Percentiles rank a stretch among this genome's conserved stretches.
These are phyloP conservation scores for Corythornis vintsioides DNA, from an alignment of 2,113 vertebrate genomes.

Conservation along the genomic window DNA sequence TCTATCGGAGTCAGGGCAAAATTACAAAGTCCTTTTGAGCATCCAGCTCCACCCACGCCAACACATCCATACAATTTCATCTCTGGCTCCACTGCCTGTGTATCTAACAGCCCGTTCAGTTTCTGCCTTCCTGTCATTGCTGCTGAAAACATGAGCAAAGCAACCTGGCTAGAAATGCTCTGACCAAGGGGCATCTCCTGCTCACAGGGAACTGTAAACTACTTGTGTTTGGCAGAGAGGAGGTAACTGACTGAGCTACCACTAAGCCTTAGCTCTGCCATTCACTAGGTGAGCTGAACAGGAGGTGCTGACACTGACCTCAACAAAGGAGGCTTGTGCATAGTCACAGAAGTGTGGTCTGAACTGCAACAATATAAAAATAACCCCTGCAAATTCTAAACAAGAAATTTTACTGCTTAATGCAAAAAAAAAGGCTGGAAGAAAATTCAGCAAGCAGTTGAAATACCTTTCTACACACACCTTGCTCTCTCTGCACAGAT, in stretches of 20 bases:
- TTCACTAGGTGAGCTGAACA: slow-evolving; percentile 19
- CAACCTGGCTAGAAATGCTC: background rate
- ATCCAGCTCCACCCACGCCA: background rate
- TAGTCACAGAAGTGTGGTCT: background rate
- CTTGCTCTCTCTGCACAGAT: background rate
- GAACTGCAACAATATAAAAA: background rate
- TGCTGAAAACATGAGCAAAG: background rate
- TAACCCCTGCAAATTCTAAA: background rate
- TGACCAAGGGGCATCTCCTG: background rate
- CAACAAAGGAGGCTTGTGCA: slow-evolving; percentile 43
- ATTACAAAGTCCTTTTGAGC: background rate
- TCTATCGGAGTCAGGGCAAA: background rate
- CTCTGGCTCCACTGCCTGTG: background rate
- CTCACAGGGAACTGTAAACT: background rate
- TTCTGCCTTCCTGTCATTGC: background rate
- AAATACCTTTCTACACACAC: background rate
- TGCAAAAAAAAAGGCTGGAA: background rate
- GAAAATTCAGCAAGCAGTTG: background rate
- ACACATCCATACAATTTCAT: background rate
- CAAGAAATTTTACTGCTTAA: background rate
- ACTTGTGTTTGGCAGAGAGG: background rate
- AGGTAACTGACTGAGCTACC: background rate
- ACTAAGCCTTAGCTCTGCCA: slow-evolving; percentile 40
- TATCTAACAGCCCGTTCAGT: background rate
- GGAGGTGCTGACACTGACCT: background rate